Base-by-base conservation (phyloP, 2,113 vertebrate species). In the Gadus chalcogrammus region DNA sequence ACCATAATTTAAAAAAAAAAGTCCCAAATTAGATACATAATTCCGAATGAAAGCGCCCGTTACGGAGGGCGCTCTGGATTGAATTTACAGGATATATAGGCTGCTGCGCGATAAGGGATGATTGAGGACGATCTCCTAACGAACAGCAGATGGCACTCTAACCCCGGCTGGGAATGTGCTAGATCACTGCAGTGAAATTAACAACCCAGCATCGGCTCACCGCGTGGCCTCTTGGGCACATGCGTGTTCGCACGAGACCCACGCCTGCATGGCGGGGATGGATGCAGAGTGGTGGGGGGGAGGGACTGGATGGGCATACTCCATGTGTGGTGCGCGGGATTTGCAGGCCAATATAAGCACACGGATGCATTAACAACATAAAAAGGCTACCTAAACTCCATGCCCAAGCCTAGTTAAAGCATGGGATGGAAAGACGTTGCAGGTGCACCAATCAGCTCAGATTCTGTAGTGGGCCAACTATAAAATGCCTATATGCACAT, bases 61-160 rank as follows among this genome's bases (percentile, higher is more conserved):
- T 31, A 31, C 12, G 4, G 52, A 55, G 11, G 12, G 52, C 11
- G 52, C 11, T 55, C 52, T 55, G 52, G 12, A 16, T 55, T 55
- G 42, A 13, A 48, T 9, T 5, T 48, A 48, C 42, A 11, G 42
- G 7, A 48, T 11, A 48, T 48, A 60, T 71, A 31, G 31, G 31
- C 31, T 31, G 31, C 31, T 31, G 5, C 31, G 31, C 31, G 65
- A n/a, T 66, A n/a, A 24, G 55, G 55, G 55, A n/a, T 53, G 2
- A 53, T 53, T 31, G 3, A 31, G 31, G 31, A 48, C 12, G 42
- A 48, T 9, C 9, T 68, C 68, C 17, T 4, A 73, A 62, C 16
- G 20, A 70, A 69, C 87, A 87, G 88, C 83, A 90, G 86, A 79
- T 80, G 86, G 84, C 83, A 61, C 84, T 84, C 83, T 81, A 72